Percentiles rank a stretch among this genome's conserved stretches.
phyloP scores from a whole-genome alignment of 2,113 vertebrate genomes.

The Catharus bicknelli region DNA sequence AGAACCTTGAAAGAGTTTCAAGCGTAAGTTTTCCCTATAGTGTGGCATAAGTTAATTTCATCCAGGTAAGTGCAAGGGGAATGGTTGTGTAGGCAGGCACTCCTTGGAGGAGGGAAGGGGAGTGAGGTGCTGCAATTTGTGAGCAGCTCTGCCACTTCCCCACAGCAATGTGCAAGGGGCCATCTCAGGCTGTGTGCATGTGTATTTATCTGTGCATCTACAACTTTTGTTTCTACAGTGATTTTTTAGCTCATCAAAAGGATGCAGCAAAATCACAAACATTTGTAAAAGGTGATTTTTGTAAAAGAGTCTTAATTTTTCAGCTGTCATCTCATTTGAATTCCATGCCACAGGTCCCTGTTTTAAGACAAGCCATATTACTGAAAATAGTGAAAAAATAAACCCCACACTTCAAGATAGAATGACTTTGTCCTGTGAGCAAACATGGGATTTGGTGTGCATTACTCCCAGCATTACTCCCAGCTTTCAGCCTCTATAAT shows the following conservation, averaged over 20 bases:
- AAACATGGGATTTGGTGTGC: background rate
- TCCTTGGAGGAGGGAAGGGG: background rate
- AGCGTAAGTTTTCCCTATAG: background rate
- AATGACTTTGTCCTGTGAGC: background rate
- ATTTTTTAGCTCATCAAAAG: background rate
- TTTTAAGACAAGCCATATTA: background rate
- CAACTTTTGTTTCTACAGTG: background rate
- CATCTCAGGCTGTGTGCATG: background rate
- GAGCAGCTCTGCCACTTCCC: background rate
- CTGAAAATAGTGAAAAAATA: background rate
- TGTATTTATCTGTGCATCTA: background rate
- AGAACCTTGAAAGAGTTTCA: background rate
- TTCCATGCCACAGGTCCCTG: background rate
- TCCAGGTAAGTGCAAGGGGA: background rate
- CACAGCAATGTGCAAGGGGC: too few relatives aligned
- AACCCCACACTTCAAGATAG: background rate
- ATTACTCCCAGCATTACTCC: background rate
- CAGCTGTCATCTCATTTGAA: background rate
- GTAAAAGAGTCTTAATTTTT: background rate
- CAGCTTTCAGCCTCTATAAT: background rate
- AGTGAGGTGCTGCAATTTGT: background rate
- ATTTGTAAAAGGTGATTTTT: background rate
- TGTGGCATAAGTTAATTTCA: background rate
- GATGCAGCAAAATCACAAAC: background rate
- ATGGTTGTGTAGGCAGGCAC: background rate